Evolutionary conservation across 2,113 vertebrate species (phyloP).

Genomic region (Tapirus terrestris): DNA sequence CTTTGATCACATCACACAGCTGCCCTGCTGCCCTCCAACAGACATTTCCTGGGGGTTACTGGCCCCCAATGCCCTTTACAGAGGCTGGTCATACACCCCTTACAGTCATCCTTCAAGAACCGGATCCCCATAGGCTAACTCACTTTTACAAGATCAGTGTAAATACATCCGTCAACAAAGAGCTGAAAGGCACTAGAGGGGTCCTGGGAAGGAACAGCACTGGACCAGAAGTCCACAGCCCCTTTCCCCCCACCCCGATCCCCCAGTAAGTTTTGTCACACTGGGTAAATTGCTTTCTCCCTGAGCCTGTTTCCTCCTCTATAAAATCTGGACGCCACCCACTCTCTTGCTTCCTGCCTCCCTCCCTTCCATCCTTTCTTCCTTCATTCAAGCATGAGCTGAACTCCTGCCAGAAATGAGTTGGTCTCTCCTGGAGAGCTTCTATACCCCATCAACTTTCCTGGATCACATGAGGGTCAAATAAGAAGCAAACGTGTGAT

Average conservation of each 20-base stretch:
- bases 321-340: neutral
- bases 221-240: neutral
- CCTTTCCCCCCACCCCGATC: no score
- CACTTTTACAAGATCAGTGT: no score
- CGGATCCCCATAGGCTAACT: neutral
- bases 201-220: neutral
- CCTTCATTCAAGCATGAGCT: neutral
- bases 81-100: neutral
- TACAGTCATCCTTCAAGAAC: neutral
- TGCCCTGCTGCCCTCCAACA: neutral
- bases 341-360: accelerated
- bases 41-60: neutral
- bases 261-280: neutral
- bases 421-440: neutral
- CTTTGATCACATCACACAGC: neutral
- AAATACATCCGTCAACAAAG: neutral
- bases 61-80: neutral
- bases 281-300: neutral
- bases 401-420: neutral
- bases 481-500: neutral
- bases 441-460: no score
- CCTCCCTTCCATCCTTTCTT: neutral
- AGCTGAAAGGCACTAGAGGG: no score
- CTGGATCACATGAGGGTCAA: neutral
- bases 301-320: neutral